Evolutionary conservation across 2,797 vertebrate species (phyloP), one percentile per base, ranked within the genome.

Genomic region (Kryptolebias ocellatus): DNA sequence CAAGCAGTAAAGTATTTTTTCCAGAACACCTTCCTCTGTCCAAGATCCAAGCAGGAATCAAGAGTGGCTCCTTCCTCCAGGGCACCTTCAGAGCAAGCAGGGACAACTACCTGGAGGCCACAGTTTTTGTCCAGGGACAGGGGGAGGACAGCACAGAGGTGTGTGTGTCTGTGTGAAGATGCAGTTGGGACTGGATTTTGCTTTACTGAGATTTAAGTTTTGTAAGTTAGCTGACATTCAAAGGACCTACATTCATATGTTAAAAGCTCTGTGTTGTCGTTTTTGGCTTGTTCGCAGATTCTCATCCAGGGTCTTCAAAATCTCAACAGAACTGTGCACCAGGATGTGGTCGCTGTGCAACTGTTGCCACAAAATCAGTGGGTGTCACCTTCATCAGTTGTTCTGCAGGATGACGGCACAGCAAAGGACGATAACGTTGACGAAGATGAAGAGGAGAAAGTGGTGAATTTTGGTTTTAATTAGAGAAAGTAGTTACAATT

Each of bases 21-120:
- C 92, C 95, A 18, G 98, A 99, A 84, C 98, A 99, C 79, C 89
- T 98, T 69, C 96, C 96, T 9, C 92, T 99, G 47, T 98, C 97
- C 85, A 96, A 89, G 86, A 89, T 99, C 73, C 98, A 99, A 74
- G 89, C 95, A 47, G 98, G 98, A 57, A 96, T 99, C 81, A 99
- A 99, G 91, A 95, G 93, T 55, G 94, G 95, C 52, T 56, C 87
- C 66, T 97, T 95, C 68, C 86, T 98, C 49, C 98, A 99, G 92
- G 98, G 98, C 59, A 96, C 96, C 17, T 99, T 95, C 31, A 93
- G 95, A 73, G 96, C 98, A 76, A 99, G 92, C 90, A 95, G 96
- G 71, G 97, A 99, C 83, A 98, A 99, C 92, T 99, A 98, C 80
- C 93, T 99, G 84, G 98, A 99, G 91, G 97, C 95, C 55, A 96